These are phyloP conservation scores for Myopa tessellatipennis DNA, from an alignment of 2,888 invertebrate genomes.

Conservation along the genomic window DNA sequence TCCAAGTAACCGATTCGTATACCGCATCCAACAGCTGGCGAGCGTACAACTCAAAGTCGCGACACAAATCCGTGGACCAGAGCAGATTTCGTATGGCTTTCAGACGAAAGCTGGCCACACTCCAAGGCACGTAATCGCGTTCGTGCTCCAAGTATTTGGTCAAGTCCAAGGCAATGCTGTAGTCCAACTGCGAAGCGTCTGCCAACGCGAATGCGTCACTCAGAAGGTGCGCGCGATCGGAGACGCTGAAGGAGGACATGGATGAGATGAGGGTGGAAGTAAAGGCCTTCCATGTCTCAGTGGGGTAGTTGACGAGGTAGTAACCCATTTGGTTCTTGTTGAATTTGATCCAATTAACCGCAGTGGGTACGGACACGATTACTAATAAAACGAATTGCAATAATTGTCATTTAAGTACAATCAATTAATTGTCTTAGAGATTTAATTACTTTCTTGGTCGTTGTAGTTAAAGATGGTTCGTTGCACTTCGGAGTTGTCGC, in stretches of 20 bases:
- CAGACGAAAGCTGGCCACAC: constrained; percentile 72
- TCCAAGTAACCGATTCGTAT: constrained; percentile 76
- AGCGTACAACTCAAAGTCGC: constrained; percentile 72
- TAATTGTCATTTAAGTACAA: constrained; percentile 68
- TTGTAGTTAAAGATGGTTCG: constrained; percentile 63
- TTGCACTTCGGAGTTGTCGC: constrained; percentile 65
- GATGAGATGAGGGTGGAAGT: constrained; percentile 59
- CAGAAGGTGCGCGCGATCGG: constrained; percentile 81
- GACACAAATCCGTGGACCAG: constrained; percentile 69
- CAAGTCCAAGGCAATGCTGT: constrained; percentile 76
- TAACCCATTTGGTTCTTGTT: constrained; percentile 86
- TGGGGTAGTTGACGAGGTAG: constrained; percentile 86
- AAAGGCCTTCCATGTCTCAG: constrained; percentile 72
- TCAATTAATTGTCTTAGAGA: constrained; percentile 81
- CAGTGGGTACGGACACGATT: constrained; percentile 68
- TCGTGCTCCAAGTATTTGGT: constrained; percentile 77
- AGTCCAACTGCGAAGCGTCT: constrained; percentile 75
- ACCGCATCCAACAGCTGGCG: constrained; percentile 71
- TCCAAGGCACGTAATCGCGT: constrained; percentile 80
- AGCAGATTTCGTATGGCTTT: constrained; percentile 70
- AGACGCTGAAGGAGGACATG: constrained; percentile 67
- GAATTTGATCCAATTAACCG: constrained; percentile 79
- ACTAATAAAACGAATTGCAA: constrained; percentile 57
- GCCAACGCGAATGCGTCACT: constrained; percentile 87
- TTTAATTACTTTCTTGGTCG: constrained; percentile 69